phyloP scores from a whole-genome alignment of 2,113 vertebrate species.

The Hypanus sabinus region DNA sequence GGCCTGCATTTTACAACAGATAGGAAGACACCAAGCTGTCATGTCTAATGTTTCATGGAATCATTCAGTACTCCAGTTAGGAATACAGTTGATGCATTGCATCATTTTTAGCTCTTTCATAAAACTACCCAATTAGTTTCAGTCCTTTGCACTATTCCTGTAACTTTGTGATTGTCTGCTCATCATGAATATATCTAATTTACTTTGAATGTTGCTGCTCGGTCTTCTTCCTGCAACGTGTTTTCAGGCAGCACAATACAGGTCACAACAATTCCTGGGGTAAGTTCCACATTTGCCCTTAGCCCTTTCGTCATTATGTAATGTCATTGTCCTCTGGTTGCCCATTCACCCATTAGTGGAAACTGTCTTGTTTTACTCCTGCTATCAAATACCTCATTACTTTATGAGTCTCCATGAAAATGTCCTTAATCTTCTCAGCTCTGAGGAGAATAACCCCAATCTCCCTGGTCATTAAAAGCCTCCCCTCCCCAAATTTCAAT shows the following conservation, averaged over 20 bases:
- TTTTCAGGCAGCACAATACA: background rate
- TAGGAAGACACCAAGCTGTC: background rate
- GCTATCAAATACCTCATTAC: no score
- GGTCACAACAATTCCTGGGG: background rate
- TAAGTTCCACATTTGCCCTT: background rate
- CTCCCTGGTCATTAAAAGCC: background rate
- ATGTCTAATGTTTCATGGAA: background rate
- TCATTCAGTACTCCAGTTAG: background rate
- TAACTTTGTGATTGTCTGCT: background rate
- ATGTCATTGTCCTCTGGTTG: no score
- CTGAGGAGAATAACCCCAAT: no score
- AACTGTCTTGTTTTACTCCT: no score
- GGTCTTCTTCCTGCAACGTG: background rate
- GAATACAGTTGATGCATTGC: background rate
- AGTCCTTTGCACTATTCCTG: background rate
- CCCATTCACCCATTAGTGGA: no score
- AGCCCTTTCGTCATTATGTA: background rate
- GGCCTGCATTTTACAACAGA: background rate
- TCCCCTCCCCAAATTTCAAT: background rate
- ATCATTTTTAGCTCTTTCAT: background rate
- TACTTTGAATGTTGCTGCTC: background rate
- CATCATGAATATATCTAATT: background rate
- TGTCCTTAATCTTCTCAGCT: no score
- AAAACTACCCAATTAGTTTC: background rate
- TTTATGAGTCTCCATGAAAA: no score